Base-by-base conservation (phyloP, 2,888 invertebrate genomes). In the Dynastes tityus region DNA sequence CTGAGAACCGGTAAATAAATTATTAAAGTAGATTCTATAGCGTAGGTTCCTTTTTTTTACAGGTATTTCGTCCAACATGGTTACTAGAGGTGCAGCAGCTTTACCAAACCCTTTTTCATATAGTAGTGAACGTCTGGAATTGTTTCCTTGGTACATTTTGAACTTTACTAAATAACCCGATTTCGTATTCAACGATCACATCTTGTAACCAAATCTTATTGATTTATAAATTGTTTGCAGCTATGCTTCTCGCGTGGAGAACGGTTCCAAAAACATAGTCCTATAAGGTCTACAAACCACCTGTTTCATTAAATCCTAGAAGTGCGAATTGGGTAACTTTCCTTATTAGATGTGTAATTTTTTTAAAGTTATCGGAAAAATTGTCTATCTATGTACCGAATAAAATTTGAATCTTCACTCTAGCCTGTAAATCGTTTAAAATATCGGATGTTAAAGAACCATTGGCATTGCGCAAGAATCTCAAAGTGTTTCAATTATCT, bases 1-100 rank as follows among this genome's bases (percentile, higher is more conserved):
- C 13, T 53, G 8, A 53, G 53, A 53, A 53, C 53, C 53, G 0
- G 53, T 4, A 53, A 53, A 53, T 53, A 13, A 53, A 53, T 53
- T 11, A 53, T 53, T 11, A 11, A 53, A 53, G 16, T 53, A 53
- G 11, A 11, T 13, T 53, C 51, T 22, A 22, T 22, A 22, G 22
- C 22, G 22, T 22, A 22, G 22, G 22, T 22, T 51, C 51, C 51
- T 51, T 51, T 51, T 51, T 51, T 6, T 3, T 53, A 53, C n/a
- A 53, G 13, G n/a, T 53, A 53, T 53, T 53, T 53, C 53, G 53
- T 13, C 53, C n/a, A 53, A 53, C n/a, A 53, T 53, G 4, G 53
- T n/a, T 53, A 53, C 53, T 53, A 53, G 13, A 5, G 16, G 53
- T 53, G 53, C 53, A 53, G 53, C 16, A 16, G 2, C 53, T 53